Evolutionary conservation across 2,113 vertebrate genomes (phyloP), one percentile per base, ranked within the genome.

Genomic region (Centropus bengalensis): DNA sequence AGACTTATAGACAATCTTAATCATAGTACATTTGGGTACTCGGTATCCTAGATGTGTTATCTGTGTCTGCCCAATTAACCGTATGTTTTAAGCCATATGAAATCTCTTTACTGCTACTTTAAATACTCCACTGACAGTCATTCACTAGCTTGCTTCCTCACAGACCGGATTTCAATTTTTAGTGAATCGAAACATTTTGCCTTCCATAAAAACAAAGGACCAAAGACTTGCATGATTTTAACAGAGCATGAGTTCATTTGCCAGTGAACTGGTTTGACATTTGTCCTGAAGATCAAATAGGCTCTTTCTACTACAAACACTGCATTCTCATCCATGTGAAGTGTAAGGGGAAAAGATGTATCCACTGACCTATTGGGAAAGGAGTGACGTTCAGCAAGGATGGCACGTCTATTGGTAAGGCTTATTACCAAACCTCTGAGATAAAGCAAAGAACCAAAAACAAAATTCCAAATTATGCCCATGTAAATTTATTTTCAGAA

Each of bases 1-100:
- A 97, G 97, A 98, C 96, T 97, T 98, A 96, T 90, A 96, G 98
- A 98, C 98, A 98, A 98, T 98, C 98, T 96, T 96, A 97, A 97
- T 93, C 95, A 73, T 23, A 95, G 96, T 97, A 96, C 93, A 88
- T 96, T 97, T 97, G 89, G 76, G 82, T 95, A 94, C 95, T 97
- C 49, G 3, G 45, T 96, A 95, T 96, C 94, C 90, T 96, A 52
- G 47, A 93, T 70, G 81, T 89, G 94, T 97, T 95, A 86, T 95
- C 96, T 93, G 82, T 93, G 96, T 97, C 95, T 96, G 95, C 87
- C 94, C 95, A 80, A 55, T 97, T 97, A 97, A 94, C 74, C 66
- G 2, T 96, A 94, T 96, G 90, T 97, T 97, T 98, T 93, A 96
- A 97, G 98, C 97, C 97, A 96, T 97, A 96, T 92, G 80, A 86